These are phyloP conservation scores for Perodicticus potto DNA, from an alignment of 2,797 vertebrate species.

Conservation along the genomic window DNA sequence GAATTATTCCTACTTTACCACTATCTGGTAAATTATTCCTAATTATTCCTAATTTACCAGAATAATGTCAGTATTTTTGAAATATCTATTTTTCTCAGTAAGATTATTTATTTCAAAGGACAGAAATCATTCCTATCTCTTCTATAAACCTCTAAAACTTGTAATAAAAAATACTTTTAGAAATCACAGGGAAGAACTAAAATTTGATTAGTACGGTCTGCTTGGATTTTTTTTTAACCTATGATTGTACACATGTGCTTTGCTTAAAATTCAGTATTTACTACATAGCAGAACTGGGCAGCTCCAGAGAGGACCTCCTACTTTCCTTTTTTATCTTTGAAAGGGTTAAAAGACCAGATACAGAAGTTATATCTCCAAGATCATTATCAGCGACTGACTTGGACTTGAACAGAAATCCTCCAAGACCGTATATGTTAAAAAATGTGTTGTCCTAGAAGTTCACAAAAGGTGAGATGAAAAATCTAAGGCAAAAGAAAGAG, in stretches of 20 bases:
- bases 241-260: not conserved
- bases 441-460: not conserved
- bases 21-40: no score
- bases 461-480: not conserved
- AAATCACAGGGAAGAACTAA: constrained; percentile 1
- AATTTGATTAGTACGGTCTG: constrained; percentile 37
- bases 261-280: constrained; percentile 29
- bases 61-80: not conserved
- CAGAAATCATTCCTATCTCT: not conserved
- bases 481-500: not conserved
- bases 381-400: not conserved
- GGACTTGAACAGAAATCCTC: not conserved
- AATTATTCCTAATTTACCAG: no score
- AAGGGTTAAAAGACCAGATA: not conserved
- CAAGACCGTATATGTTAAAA: not conserved
- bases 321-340: not conserved
- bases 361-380: not conserved
- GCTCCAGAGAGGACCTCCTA: not conserved
- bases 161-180: not conserved
- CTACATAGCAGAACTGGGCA: not conserved
- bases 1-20: no score
- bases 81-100: not conserved
- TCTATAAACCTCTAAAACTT: not conserved
- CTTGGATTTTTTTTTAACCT: not conserved
- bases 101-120: constrained; percentile 21